Base-by-base conservation (phyloP, 2,797 vertebrate genomes). In the Pseudomugil tenellus region DNA sequence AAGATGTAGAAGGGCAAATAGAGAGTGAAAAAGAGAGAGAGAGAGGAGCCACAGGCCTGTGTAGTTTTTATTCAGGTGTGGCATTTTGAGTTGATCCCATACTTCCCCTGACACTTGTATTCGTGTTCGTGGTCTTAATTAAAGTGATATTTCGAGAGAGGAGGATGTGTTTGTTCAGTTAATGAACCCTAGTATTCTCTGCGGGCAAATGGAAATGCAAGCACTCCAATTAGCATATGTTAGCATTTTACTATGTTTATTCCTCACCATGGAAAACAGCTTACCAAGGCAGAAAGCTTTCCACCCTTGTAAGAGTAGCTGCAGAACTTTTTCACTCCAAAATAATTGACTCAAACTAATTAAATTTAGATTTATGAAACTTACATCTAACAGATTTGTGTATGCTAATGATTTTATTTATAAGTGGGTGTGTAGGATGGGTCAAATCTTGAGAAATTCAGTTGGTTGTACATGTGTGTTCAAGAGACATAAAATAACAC, bases 91-190 rank as follows among this genome's bases (percentile, higher is more conserved):
- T 57, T 72, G 74, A 81, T 54, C 72, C 72, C 53, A 57, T 71
- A 46, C 51, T 53, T 54, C 67, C 79, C 77, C 55, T 25, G 69
- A 70, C 28, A 61, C 77, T 78, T 83, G 86, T 86, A 74, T 84
- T 84, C 75, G 43, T 86, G 86, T 83, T 83, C 64, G 61, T 79
- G 68, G 64, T 90, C 89, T 93, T 94, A 94, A 94, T 94, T 94
- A 93, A 93, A 92, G 85, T 92, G 88, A 90, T 93, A 93, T 94
- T 94, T 94, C 68, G 77, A 89, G 81, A 87, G 86, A 81, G 80
- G 79, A 87, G 83, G 80, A 88, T 91, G 83, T 94, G 91, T 94
- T 94, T 94, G 92, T 93, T 93, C 90, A 91, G 90, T 88, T 92
- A 92, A 93, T 93, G 85, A 94, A 92, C 86, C 78, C 68, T 76